A percentile compares a stretch with the other conserved stretches of the same genome.
Conservation (phyloP, 2,113 vertebrate species). For the Actenoides lindsayi region DNA sequence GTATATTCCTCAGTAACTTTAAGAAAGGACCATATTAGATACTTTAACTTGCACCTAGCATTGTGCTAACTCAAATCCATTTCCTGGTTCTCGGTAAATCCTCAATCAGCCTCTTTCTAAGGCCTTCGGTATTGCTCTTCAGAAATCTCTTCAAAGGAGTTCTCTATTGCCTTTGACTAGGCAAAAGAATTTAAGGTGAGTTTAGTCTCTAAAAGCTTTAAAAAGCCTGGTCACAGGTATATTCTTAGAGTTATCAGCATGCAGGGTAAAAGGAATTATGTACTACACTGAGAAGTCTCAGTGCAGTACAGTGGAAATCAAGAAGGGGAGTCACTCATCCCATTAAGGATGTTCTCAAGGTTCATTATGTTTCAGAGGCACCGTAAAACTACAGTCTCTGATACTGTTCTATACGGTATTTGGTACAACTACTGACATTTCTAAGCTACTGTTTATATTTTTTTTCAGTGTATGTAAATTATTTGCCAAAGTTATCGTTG, state of each 20-base stretch:
- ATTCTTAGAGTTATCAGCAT: background rate
- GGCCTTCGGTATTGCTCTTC: background rate
- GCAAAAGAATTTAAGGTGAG: background rate
- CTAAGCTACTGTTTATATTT: background rate
- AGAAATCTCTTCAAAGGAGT: conserved; percentile 1
- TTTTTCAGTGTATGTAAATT: background rate
- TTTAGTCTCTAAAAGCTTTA: conserved; percentile 14
- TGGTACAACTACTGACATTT: background rate
- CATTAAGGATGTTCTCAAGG: background rate
- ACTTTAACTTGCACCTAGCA: background rate
- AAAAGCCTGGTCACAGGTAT: background rate
- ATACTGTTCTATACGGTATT: background rate
- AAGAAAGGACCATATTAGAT: background rate
- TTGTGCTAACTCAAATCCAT: background rate
- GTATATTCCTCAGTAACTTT: background rate
- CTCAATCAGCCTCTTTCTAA: background rate
- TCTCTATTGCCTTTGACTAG: background rate
- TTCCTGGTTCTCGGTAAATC: background rate
- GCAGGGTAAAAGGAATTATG: background rate
- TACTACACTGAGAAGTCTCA: background rate
- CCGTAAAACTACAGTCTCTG: background rate
- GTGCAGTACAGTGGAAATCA: background rate
- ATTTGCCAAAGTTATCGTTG: background rate
- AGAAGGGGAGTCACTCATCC: background rate
- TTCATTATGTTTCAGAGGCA: background rate